Base-by-base conservation (phyloP, 2,797 vertebrate genomes). In the Melanotaenia pygmaea region DNA sequence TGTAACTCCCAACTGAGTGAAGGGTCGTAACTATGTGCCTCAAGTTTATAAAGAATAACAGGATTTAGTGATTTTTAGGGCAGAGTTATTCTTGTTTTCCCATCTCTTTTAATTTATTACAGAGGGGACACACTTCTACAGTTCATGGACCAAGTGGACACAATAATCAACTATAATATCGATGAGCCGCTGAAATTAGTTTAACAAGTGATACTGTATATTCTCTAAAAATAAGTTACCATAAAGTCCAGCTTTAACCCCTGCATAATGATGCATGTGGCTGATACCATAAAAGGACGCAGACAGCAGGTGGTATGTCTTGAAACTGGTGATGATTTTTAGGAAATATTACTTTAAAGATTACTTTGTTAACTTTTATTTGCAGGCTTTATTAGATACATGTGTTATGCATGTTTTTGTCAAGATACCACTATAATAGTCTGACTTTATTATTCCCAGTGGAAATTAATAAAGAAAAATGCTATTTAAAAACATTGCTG, bases 1-100 rank as follows among this genome's bases (percentile, higher is more conserved):
- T 76, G 68, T 72, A 72, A 81, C 72, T 72, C 72, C 72, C 30
- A n/a, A 8, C 40, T 38, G 20, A 74, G 34, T 63, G 5, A 14
- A 35, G 9, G 63, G 24, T 72, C 61, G 50, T 56, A 12, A 64
- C 20, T 58, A 26, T 67, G 30, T 72, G 20, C 37, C 26, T 62
- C 43, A 47, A 16, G 6, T 75, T 76, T 47, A 35, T 24, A 5
- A 18, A 30, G 38, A 20, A 30, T 70, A 57, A 69, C 83, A 67
- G 8, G 35, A 64, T 74, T 74, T 59, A 54, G 59, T 68, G 20
- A 9, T 77, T 66, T 30, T 73, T 20, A 50, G 53, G 24, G 38
- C 35, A 57, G 16, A 47, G 24, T 22, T 1, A 28, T 32, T 35
- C 9, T 22, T 4, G 24, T 5, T 20, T 4, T 32, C 1, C 2